Evolutionary conservation across 2,888 invertebrate species (phyloP).

Genomic region (Gastrophysa polygoni): DNA sequence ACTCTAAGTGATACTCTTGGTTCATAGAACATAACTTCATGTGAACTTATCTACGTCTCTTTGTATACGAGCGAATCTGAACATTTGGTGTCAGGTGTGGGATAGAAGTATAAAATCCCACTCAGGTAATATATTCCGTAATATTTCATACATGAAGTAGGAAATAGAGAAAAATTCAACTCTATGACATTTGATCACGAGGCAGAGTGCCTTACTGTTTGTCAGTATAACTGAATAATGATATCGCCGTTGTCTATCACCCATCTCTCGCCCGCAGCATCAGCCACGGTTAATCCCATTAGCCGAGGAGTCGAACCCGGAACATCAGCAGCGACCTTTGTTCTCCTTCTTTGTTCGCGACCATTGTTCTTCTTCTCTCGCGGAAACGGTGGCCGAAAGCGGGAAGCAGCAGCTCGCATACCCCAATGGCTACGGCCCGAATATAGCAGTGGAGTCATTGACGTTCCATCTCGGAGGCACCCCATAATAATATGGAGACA

Average conservation of each 20-base stretch:
- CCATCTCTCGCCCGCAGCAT: slow-evolving; percentile 53
- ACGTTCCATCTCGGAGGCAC: slow-evolving; percentile 7
- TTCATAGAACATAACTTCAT: no score
- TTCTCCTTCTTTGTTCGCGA: slow-evolving; percentile 47
- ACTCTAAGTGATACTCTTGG: no score
- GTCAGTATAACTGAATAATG: slow-evolving; percentile 10
- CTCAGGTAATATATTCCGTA: no score
- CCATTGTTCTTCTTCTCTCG: slow-evolving; percentile 52
- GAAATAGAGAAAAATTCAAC: neutral
- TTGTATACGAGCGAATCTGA: no score
- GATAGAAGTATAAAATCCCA: no score
- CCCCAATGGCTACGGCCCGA: neutral
- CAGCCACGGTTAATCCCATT: slow-evolving; percentile 54
- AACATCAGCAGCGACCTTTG: slow-evolving; percentile 46
- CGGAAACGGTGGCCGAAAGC: slow-evolving; percentile 52
- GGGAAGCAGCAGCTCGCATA: slow-evolving; percentile 35
- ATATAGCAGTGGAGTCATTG: neutral
- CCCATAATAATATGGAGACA: neutral
- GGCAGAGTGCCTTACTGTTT: slow-evolving; percentile 3
- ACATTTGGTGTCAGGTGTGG: no score
- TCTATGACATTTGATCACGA: neutral
- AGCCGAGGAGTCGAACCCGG: slow-evolving; percentile 48
- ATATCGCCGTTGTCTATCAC: slow-evolving; percentile 48
- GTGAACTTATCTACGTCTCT: no score
- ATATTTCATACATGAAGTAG: no score